Base-by-base conservation (phyloP, 2,113 vertebrate genomes). In the Lycaon pictus region DNA sequence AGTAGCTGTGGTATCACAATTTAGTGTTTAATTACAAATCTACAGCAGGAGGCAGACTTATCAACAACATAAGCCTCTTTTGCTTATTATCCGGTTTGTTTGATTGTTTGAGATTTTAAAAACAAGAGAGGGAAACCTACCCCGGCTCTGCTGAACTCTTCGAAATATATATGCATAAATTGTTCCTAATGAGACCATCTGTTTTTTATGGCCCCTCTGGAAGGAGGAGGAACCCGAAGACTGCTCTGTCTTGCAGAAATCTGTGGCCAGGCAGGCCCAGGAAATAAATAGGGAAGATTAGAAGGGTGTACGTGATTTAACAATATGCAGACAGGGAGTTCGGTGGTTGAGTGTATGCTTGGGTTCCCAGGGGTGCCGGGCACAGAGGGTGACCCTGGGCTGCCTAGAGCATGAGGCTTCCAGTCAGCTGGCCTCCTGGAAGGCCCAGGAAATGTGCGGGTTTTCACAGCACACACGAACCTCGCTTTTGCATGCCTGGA, bases 101-200 rank as follows among this genome's bases (percentile, higher is more conserved):
- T 16, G 35, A n/a, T 69, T 53, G 48, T 53, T 77, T 32, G 15
- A 29, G 76, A 77, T 17, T 53, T 32, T 5, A 32, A 55, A 27
- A 51, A n/a, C n/a, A 69, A 27, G 51, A 80, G 9, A 55, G 37
- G 37, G 37, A 99, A 98, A 98, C 98, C 99, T 99, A 98, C 98
- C 98, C 98, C 98, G 95, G 98, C 98, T 98, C 98, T 97, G 98
- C 98, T 98, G 98, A 98, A 99, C 98, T 99, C 98, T 98, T 98
- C 98, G 98, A 99, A 99, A 99, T 98, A 99, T 98, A 99, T 99
- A 99, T 99, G 99, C 99, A 99, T 99, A 99, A 99, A 99, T 99
- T 99, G 99, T 99, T 99, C 99, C 99, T 99, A 99, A 99, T 99
- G 99, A 99, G 99, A 99, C 99, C 98, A 99, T 99, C 99, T 99